Base-by-base conservation (phyloP, 1,140 invertebrate species). In the Hermetia illucens region DNA sequence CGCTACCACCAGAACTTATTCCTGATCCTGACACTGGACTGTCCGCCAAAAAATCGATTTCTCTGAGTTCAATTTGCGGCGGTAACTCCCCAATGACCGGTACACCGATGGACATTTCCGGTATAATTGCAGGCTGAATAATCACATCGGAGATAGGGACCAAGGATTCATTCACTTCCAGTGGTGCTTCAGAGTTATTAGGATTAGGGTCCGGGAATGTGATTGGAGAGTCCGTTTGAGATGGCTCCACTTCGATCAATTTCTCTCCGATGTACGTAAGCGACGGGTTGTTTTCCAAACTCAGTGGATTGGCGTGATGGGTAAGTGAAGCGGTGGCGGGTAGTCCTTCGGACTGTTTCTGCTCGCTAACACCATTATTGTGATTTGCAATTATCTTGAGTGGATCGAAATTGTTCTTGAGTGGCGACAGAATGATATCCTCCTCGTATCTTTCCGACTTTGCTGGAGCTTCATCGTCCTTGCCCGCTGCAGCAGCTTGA, bases 221-320 rank as follows among this genome's bases (percentile, higher is more conserved):
- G 8, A 4, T 21, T 36, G 17, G 16, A 5, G 21, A 20, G 17
- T 36, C 17, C n/a, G n/a, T 36, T 21, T 9, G 21, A 13, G 22
- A 34, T 29, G 34, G 33, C 19, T 40, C 32, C 20, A 60, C 53
- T 44, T 61, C 58, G 8, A 61, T 57, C 2, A 61, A 50, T 4
- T 55, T 57, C 32, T 61, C 58, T 4, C 55, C 58, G 30, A 61
- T 52, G 38, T 61, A 61, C 19, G 53, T 61, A 2, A 61, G 52
- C 10, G 27, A 31, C n/a, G 32, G n/a, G 32, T 30, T 31, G n/a
- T n/a, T n/a, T n/a, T n/a, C n/a, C n/a, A n/a, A n/a, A n/a, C n/a
- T n/a, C n/a, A n/a, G n/a, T n/a, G n/a, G n/a, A n/a, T n/a, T n/a
- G n/a, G n/a, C n/a, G n/a, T n/a, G n/a, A n/a, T n/a, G n/a, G n/a